Base-by-base conservation (phyloP, 2,888 invertebrate species). In the Cryptops parisi region DNA sequence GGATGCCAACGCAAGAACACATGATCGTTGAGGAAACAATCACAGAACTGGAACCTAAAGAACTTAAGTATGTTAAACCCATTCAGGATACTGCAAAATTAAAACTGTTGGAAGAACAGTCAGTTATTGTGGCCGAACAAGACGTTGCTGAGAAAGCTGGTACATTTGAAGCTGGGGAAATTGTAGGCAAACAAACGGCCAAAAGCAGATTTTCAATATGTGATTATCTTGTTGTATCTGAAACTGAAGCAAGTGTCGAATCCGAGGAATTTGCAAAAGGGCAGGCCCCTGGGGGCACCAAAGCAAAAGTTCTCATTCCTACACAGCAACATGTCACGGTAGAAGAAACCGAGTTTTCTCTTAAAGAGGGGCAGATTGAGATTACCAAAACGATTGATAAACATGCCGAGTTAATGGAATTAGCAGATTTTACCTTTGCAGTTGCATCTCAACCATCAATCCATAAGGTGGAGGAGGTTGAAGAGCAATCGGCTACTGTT, bases 101-200 rank as follows among this genome's bases (percentile, higher is more conserved):
- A 12, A 48, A 33, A 9, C 2, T 47, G 5, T 47, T 33, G 5
- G 47, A 47, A 6, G 47, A 62, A 53, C 57, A 60, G 38, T 58
- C 62, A 2, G 39, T 64, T 17, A 56, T 61, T 27, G 54, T 61
- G 3, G 53, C 54, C 23, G 47, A 45, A 21, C 26, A 46, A 12
- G 51, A 55, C 40, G 22, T 39, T 3, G 45, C 55, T 38, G 47
- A 40, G 19, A 25, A 21, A 9, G 24, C 50, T 2, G 41, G 19
- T 19, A 27, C 2, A 17, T 47, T 47, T 27, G 21, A 27, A 27
- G 26, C 47, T 5, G 43, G 38, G 19, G 48, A 54, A 40, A 23
- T 54, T 6, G 78, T 76, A n/a, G 78, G 75, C 55, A 66, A 67
- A 55, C 81, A 80, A 62, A 68, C 65, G 44, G 67, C 66, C 21